A percentile compares a stretch with the other conserved stretches of the same genome.
Conservation (phyloP, 2,113 vertebrate species). For the Cinclus cinclus region DNA sequence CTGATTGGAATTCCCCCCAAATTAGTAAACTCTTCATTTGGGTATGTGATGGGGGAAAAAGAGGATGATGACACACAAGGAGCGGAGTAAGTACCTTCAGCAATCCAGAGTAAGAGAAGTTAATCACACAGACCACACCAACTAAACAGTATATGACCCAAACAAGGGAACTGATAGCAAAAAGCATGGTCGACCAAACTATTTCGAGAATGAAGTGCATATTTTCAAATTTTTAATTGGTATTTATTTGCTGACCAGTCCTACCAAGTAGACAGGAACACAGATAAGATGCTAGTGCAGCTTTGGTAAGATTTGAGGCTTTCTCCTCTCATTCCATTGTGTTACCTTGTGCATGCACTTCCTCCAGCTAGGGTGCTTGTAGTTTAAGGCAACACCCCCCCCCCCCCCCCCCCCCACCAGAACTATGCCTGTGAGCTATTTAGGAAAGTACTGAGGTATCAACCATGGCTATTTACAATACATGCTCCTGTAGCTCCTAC, state of each 20-base stretch:
- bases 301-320: background rate
- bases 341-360: background rate
- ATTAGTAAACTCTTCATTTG: background rate
- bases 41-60: background rate
- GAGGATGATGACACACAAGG: background rate
- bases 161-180: background rate
- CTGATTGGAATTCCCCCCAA: background rate
- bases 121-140: background rate
- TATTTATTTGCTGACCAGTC: background rate
- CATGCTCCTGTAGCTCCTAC: background rate
- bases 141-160: background rate
- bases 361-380: background rate
- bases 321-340: background rate
- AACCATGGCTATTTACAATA: background rate
- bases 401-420: accelerated
- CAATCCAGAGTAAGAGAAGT: background rate
- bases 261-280: background rate
- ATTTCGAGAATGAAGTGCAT: background rate
- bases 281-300: background rate
- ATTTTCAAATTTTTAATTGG: background rate
- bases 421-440: background rate
- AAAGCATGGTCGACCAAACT: background rate
- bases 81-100: background rate
- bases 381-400: background rate
- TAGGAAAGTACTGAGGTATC: background rate